Percentiles rank a stretch among this genome's conserved stretches.
phyloP scores from a whole-genome alignment of 2,113 vertebrate genomes.

The Ceyx cyanopectus region DNA sequence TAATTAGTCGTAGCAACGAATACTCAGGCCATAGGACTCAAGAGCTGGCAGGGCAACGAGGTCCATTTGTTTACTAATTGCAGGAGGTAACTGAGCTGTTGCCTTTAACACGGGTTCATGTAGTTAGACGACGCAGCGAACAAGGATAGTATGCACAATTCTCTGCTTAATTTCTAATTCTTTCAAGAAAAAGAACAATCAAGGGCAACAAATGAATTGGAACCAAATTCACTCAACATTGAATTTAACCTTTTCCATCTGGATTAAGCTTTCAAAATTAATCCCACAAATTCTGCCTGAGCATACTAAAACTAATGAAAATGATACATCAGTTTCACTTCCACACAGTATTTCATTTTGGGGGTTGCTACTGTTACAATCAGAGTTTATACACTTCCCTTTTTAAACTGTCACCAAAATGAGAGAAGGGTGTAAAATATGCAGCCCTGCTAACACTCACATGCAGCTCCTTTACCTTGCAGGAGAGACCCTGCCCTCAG shows the following conservation, averaged over 20 bases:
- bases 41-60: not conserved
- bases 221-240: conserved; percentile 48
- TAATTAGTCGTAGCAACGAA: not conserved
- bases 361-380: not conserved
- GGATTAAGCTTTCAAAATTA: conserved; percentile 68
- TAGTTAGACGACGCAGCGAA: not conserved
- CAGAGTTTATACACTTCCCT: not conserved
- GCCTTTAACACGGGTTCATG: not conserved
- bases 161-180: not conserved
- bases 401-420: not conserved
- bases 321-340: conserved; percentile 49
- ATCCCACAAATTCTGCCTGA: conserved; percentile 51
- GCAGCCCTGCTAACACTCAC: not conserved
- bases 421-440: not conserved
- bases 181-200: conserved; percentile 23
- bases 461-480: not conserved
- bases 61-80: not conserved
- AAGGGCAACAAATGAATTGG: conserved; percentile 40
- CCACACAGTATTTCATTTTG: conserved; percentile 24
- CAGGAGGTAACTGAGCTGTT: not conserved
- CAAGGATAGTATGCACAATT: not conserved
- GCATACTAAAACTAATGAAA: conserved; percentile 54
- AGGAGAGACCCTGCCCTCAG: not conserved
- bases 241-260: conserved; percentile 65
- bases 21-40: not conserved